These are phyloP conservation scores for Perca fluviatilis DNA, from an alignment of 2,113 vertebrate genomes.

Conservation along the genomic window DNA sequence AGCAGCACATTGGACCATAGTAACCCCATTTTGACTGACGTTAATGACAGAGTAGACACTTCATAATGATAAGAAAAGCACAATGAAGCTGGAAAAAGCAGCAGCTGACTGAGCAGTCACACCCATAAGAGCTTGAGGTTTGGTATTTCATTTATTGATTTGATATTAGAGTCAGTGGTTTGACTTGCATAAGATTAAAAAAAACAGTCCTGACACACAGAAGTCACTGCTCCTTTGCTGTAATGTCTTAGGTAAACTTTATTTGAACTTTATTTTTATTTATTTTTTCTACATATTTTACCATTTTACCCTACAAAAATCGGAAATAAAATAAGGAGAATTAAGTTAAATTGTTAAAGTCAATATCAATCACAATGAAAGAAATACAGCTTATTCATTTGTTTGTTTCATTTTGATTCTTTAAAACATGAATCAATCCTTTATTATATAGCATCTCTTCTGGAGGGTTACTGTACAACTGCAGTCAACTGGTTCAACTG, in stretches of 20 bases:
- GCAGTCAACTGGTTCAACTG: background rate
- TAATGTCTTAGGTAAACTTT: background rate
- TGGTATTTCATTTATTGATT: slow-evolving; percentile 6
- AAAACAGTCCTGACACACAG: background rate
- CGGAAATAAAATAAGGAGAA: background rate
- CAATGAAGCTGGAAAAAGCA: slow-evolving; percentile 32
- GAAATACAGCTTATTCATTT: background rate
- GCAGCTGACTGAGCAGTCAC: slow-evolving; percentile 16
- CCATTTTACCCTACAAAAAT: background rate
- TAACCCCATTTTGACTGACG: slow-evolving; percentile 18
- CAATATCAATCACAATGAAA: background rate
- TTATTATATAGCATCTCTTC: background rate
- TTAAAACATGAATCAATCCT: background rate
- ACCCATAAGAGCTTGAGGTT: slow-evolving; percentile 4
- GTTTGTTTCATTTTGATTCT: background rate
- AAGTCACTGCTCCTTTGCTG: background rate
- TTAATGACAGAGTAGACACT: slow-evolving; percentile 34
- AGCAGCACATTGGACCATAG: background rate
- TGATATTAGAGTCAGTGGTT: background rate
- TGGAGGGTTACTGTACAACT: background rate
- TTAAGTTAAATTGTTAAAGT: background rate
- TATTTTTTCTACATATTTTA: background rate
- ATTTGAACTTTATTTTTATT: too few species aligned
- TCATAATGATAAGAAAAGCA: slow-evolving; percentile 20
- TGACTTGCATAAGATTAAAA: background rate